These are phyloP conservation scores for Peromyscus melanophrys DNA, from an alignment of 2,797 vertebrate species.

Conservation along the genomic window DNA sequence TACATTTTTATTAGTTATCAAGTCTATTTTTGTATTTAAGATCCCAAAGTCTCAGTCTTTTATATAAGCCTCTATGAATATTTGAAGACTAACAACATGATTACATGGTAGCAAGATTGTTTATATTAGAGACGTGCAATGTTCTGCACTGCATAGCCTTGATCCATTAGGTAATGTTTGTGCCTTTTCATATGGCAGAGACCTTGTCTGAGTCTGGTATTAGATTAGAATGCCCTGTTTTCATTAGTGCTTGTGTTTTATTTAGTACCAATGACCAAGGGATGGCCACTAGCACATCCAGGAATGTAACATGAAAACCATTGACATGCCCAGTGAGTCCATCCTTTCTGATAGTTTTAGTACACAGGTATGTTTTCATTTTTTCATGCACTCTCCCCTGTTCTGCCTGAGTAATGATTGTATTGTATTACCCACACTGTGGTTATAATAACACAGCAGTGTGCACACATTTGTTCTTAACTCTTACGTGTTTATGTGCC, in stretches of 20 bases:
- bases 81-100: neutral
- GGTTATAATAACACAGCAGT: neutral
- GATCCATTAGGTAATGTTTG: slow-evolving; percentile 12
- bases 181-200: slow-evolving; percentile 52
- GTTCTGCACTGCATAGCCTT: slow-evolving; percentile 17
- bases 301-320: neutral
- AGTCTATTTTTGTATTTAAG: slow-evolving; percentile 38
- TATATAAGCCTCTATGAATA: slow-evolving; percentile 34
- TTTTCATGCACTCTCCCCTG: neutral
- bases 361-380: neutral
- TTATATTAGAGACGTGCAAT: neutral
- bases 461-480: neutral
- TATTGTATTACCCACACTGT: neutral
- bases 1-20: slow-evolving; percentile 45
- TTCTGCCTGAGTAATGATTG: neutral
- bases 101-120: slow-evolving; percentile 29
- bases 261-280: neutral
- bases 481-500: slow-evolving; percentile 56
- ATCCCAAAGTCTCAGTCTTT: slow-evolving; percentile 67
- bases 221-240: neutral
- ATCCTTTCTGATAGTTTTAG: neutral
- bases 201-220: slow-evolving; percentile 10
- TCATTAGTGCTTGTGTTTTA: neutral
- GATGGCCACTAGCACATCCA: neutral
- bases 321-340: slow-evolving; percentile 76